phyloP scores from a whole-genome alignment of 2,113 vertebrate species.

The Pachyramphus minor region DNA sequence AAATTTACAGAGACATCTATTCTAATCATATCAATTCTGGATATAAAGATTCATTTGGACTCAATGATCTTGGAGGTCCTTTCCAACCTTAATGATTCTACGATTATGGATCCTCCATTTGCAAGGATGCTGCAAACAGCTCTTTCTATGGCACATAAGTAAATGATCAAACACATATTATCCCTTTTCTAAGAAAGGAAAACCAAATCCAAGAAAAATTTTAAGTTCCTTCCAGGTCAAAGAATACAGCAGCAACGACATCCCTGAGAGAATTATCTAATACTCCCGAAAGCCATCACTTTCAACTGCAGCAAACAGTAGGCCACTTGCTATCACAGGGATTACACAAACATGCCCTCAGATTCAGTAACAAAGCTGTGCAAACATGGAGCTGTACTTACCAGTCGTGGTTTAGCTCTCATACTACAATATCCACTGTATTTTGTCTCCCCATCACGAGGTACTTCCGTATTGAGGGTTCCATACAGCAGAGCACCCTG shows the following conservation, averaged over 20 bases:
- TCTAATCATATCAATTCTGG: not conserved
- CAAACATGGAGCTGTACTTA: slow-evolving; percentile 56
- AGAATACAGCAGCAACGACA: not conserved
- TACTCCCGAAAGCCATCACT: not conserved
- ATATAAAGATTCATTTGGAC: not conserved
- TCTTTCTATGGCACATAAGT: not conserved
- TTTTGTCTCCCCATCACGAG: slow-evolving; percentile 85
- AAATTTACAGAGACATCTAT: not conserved
- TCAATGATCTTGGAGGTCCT: not conserved
- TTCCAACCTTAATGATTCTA: not conserved
- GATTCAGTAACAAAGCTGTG: not conserved
- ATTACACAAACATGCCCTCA: not conserved
- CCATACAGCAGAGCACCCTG: slow-evolving; percentile 84
- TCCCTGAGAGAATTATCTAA: not conserved
- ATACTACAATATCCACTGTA: slow-evolving; percentile 92
- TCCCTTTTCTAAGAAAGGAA: not conserved
- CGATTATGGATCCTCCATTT: not conserved
- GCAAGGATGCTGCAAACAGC: not conserved
- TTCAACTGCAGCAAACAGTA: not conserved
- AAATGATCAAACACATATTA: not conserved
- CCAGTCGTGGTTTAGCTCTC: slow-evolving; percentile 77
- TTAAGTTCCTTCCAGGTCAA: not conserved
- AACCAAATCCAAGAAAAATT: not conserved
- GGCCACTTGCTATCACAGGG: not conserved
- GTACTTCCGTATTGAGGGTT: slow-evolving; percentile 76